Evolutionary conservation across 2,113 vertebrate species (phyloP), one percentile per base, ranked within the genome.

Genomic region (Lophochroa leadbeateri): DNA sequence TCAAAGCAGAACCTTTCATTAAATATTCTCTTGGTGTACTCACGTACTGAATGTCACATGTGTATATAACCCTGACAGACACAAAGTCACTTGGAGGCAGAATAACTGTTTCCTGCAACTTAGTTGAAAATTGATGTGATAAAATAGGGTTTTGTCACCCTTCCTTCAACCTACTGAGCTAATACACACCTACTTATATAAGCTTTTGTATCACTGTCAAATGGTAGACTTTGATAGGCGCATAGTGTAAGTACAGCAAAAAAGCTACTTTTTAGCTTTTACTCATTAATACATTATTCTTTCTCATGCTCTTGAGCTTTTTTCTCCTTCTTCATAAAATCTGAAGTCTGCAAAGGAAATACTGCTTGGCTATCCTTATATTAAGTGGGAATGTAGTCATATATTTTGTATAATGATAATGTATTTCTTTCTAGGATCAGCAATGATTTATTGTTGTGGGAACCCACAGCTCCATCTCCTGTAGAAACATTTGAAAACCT

Each of bases 401-500:
- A 7, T 16, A 4, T 53, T 74, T 86, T 95, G 23, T 89, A 33
- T 68, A 91, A 76, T 29, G 46, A 70, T 63, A 49, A 69, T 83
- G 10, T 95, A 52, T 97, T 87, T 92, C 83, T 93, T 97, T 93
- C 29, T 96, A 99, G 99, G 97, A 98, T 99, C 97, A 99, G 99
- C 96, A 99, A 99, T 95, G 99, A 99, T 94, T 97, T 99, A 91
- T 95, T 99, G 39, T 98, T 99, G 16, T 99, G 99, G 99, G 99
- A 99, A 96, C 99, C 99, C 65, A 99, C 99, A 43, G 99, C 99
- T 89, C 99, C 99, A 16, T 99, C 99, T 71, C 99, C 99, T 31
- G 99, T 99, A 88, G 99, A 99, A 97, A 99, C 99, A 1, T 98
- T 99, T 87, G 99, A 99, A 95, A 99, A 98, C 94, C 98, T 99